These are phyloP conservation scores for Helicoverpa assulta DNA, from an alignment of 2,888 invertebrate species.

Conservation along the genomic window DNA sequence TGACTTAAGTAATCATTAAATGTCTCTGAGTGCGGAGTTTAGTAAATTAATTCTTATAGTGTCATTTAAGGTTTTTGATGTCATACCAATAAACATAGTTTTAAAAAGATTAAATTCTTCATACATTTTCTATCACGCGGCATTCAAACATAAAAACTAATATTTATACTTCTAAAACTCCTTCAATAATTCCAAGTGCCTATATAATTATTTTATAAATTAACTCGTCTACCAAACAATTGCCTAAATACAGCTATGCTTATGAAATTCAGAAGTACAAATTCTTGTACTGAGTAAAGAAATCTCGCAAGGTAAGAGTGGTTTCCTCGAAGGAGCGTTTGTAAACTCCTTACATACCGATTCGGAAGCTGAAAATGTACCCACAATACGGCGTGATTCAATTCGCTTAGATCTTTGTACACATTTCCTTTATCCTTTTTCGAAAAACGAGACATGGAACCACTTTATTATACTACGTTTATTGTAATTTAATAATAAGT, in stretches of 20 bases:
- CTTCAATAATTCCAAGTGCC: too few relatives aligned
- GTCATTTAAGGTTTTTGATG: too few relatives aligned
- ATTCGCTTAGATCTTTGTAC: conserved; percentile 31
- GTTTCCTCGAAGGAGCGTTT: conserved; percentile 37
- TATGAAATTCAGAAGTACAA: not conserved
- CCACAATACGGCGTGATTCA: conserved; percentile 33
- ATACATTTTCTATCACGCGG: too few relatives aligned
- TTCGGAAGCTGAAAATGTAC: conserved; percentile 31
- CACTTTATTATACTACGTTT: conserved; percentile 1
- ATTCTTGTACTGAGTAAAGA: conserved; percentile 13
- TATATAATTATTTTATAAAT: too few relatives aligned
- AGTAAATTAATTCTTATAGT: too few relatives aligned
- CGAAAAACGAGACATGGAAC: not conserved
- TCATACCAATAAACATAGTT: too few relatives aligned
- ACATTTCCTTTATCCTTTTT: conserved; percentile 27
- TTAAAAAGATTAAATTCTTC: too few relatives aligned
- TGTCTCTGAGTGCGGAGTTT: too few relatives aligned
- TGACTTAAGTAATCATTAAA: too few relatives aligned
- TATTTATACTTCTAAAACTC: too few relatives aligned
- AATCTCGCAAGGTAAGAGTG: conserved; percentile 22
- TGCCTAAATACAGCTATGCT: not conserved
- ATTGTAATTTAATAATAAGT: too few relatives aligned
- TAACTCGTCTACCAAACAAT: not conserved
- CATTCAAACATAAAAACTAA: too few relatives aligned
- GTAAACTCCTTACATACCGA: conserved; percentile 26